Percentiles rank a stretch among this genome's conserved stretches.
Conservation (phyloP, 2,113 vertebrate genomes). For the Dunckerocampus dactyliophorus region DNA sequence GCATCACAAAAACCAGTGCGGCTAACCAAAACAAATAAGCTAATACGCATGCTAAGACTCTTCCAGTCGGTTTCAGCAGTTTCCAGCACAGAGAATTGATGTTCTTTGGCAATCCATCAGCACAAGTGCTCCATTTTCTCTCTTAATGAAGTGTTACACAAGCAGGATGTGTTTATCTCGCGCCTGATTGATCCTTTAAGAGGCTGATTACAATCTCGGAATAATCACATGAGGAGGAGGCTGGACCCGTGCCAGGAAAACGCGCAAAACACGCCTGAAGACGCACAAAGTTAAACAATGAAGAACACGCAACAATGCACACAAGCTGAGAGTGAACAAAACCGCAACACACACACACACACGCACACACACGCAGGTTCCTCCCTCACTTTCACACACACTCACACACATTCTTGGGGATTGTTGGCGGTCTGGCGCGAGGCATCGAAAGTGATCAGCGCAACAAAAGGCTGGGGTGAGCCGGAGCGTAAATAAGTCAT, state of each 20-base stretch:
- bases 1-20: not conserved
- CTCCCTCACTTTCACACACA: too few relatives aligned
- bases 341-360: not conserved
- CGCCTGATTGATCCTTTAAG: conserved; percentile 64
- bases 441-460: conserved; percentile 64
- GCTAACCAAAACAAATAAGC: not conserved
- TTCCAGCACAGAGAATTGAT: conserved; percentile 1
- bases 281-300: conserved; percentile 21
- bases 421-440: conserved; percentile 54
- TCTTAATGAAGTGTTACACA: conserved; percentile 67
- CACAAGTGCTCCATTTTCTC: conserved; percentile 48
- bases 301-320: not conserved
- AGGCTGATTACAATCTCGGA: conserved; percentile 62
- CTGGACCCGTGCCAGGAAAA: conserved; percentile 19
- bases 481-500: conserved; percentile 70
- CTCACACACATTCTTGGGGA: conserved; percentile 3
- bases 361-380: conserved; percentile 5
- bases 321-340: not conserved
- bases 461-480: conserved; percentile 37
- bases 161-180: conserved; percentile 64
- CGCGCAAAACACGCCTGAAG: conserved; percentile 12
- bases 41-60: not conserved
- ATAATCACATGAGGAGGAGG: conserved; percentile 45
- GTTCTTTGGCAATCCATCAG: conserved; percentile 49
- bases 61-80: not conserved